Conservation (phyloP, 2,797 vertebrate species). For the Tenualosa thibaudeaui region DNA sequence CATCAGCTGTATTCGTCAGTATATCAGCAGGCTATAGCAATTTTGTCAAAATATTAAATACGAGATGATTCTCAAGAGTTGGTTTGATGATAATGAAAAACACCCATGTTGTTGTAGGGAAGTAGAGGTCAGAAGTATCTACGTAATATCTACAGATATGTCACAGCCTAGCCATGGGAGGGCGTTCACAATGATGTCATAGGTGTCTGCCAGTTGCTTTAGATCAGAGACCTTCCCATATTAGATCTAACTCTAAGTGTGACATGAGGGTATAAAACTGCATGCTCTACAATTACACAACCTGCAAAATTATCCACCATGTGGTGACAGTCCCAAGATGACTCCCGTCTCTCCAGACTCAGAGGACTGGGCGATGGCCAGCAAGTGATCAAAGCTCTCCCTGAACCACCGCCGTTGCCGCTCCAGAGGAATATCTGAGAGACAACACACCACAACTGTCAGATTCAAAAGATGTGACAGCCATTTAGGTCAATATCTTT, state of each 20-base stretch:
- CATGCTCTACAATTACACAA: neutral
- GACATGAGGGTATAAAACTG: neutral
- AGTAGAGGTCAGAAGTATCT: neutral
- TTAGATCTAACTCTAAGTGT: no score
- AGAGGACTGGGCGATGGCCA: slow-evolving; percentile 74
- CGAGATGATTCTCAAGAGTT: no score
- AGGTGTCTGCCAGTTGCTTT: slow-evolving; percentile 76
- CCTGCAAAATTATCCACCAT: slow-evolving; percentile 1
- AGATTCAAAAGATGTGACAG: neutral
- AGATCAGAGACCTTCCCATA: slow-evolving; percentile 74
- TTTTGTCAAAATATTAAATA: no score
- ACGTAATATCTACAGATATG: neutral
- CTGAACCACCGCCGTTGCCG: slow-evolving; percentile 85
- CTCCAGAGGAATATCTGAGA: slow-evolving; percentile 74
- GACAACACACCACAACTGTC: neutral
- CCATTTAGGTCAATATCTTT: no score
- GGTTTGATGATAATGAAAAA: neutral
- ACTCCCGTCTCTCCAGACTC: slow-evolving; percentile 82
- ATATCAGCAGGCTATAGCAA: no score
- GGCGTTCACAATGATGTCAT: slow-evolving; percentile 82
- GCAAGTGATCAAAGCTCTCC: slow-evolving; percentile 83
- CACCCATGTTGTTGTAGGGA: no score
- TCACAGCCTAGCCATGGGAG: slow-evolving; percentile 66
- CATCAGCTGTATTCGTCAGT: no score
- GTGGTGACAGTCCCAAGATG: slow-evolving; percentile 32